Base-by-base conservation (phyloP, 2,888 invertebrate species). In the Mesochorus sp. region DNA sequence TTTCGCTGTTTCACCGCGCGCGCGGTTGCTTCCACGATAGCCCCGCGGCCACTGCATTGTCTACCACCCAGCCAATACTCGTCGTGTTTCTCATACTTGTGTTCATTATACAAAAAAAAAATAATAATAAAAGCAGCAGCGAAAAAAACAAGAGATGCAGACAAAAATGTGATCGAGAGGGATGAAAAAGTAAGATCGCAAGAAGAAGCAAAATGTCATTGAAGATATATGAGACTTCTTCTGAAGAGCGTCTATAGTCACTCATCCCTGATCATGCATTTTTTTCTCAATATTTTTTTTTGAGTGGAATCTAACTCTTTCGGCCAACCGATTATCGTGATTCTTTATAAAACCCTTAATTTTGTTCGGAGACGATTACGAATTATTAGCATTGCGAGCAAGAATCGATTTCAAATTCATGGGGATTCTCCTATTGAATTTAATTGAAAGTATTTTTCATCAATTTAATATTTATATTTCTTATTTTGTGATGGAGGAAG, bases 21-120 rank as follows among this genome's bases (percentile, higher is more conserved):
- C 64, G 64, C 57, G 78, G 72, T 86, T 88, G 85, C 88, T 87
- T 84, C 85, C 85, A 84, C 87, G 88, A 88, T 89, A 89, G 89
- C 90, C 91, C 90, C 84, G 89, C 90, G 90, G 90, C 90, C 88
- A 87, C 86, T 82, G 87, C 86, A 91, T 90, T 91, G 91, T 90
- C 89, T 90, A 80, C 84, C 74, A 87, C 84, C 86, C 88, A 86
- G 86, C 90, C 90, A 90, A 90, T 91, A 88, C 87, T 85, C 84
- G 80, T 85, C 85, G 86, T 87, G 84, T 86, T 88, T 87, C 88
- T 88, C 86, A 80, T 89, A 89, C 88, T 89, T 89, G 88, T 86
- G 86, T 88, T 89, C 88, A 87, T 89, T 89, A 89, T 88, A 87
- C 86, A 86, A 86, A 87, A 87, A 87, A 85, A 84, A 85, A 83